Percentiles rank a stretch among this genome's conserved stretches.
Evolutionary conservation across 53 echinoderm and acorn worm genomes (phyloP).

Genomic region (Crossaster papposus): DNA sequence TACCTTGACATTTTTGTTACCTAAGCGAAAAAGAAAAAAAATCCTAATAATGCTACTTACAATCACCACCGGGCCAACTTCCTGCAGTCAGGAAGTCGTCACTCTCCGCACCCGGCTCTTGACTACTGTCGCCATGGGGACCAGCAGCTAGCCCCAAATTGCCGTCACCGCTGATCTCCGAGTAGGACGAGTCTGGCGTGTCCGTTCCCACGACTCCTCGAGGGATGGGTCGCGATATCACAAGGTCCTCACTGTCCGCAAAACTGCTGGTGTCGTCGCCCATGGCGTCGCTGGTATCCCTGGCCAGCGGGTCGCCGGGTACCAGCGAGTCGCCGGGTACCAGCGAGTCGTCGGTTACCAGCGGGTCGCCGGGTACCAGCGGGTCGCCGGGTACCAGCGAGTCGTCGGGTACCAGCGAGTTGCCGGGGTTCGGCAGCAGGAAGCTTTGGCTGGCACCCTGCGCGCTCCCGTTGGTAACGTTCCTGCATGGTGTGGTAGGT

Average conservation of each 20-base stretch:
- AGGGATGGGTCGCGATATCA: conserved; percentile 18
- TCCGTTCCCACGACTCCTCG: conserved; percentile 34
- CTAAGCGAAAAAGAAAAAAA: background rate
- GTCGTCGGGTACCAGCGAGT: no score
- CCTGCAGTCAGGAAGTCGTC: conserved; percentile 17
- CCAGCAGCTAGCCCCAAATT: conserved; percentile 57
- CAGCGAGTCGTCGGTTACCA: no score
- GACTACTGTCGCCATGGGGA: background rate
- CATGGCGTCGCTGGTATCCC: conserved; percentile 33
- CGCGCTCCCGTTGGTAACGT: background rate
- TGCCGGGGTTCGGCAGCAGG: conserved; percentile 16
- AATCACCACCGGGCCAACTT: conserved; percentile 30
- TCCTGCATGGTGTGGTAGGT: background rate
- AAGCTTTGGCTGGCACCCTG: background rate
- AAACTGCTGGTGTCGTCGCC: conserved; percentile 45
- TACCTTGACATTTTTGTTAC: no score
- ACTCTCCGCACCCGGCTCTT: conserved; percentile 27
- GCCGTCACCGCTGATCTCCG: conserved; percentile 38
- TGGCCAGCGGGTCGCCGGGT: conserved; percentile 39
- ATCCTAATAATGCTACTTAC: background rate
- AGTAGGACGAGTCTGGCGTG: conserved; percentile 49
- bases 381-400: no score
- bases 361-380: no score
- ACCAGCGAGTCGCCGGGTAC: no score
- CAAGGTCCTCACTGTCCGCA: conserved; percentile 46